Evolutionary conservation across 2,113 vertebrate species (phyloP).

Genomic region (Otolemur garnettii): DNA sequence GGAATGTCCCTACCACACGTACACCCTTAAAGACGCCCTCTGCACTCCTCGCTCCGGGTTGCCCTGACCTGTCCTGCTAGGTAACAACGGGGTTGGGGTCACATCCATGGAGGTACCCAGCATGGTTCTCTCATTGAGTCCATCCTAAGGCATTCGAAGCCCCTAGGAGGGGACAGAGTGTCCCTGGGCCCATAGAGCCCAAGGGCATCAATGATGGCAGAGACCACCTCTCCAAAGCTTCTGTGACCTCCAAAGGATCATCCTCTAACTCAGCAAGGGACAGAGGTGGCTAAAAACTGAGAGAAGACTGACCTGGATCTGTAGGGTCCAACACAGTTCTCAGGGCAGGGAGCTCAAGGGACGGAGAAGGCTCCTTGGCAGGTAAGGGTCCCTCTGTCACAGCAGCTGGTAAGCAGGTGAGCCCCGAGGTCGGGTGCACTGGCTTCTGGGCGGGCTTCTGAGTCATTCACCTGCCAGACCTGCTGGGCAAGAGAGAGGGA

Average conservation of each 20-base stretch:
- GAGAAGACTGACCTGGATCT: constrained; percentile 58
- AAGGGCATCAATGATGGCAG: fast-evolving
- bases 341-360: fast-evolving
- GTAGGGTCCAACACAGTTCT: neutral
- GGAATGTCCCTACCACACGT: neutral
- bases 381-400: neutral
- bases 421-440: neutral
- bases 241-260: neutral
- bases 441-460: neutral
- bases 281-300: neutral
- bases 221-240: neutral
- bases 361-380: fast-evolving
- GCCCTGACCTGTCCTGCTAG: neutral
- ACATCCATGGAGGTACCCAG: neutral
- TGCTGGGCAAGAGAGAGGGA: constrained; percentile 34
- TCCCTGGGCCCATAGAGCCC: neutral
- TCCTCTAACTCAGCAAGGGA: neutral
- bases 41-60: neutral
- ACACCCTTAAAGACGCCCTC: fast-evolving
- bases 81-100: neutral
- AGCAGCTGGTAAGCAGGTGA: neutral
- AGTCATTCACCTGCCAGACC: constrained; percentile 77
- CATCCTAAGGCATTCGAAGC: neutral
- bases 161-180: neutral
- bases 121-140: neutral